These are phyloP conservation scores for Porites australiensis DNA, from an alignment of 64 coral and sea anemone genomes.

Conservation along the genomic window DNA sequence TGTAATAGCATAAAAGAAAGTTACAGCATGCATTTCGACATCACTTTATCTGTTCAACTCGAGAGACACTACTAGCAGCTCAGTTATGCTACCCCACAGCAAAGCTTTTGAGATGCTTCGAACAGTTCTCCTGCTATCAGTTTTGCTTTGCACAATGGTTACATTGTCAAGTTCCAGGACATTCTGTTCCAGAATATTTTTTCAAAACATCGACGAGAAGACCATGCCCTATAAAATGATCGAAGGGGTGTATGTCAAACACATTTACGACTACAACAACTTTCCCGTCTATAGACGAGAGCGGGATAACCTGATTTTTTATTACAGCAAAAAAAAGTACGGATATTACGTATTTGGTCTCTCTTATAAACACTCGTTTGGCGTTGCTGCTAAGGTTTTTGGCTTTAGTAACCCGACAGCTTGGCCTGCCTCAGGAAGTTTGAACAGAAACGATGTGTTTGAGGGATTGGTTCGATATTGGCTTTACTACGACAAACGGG, in stretches of 20 bases:
- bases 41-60: too few relatives aligned
- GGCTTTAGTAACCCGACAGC: neutral
- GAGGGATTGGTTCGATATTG: slow-evolving; percentile 41
- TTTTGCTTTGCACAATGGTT: neutral
- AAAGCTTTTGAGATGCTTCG: too few relatives aligned
- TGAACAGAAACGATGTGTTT: slow-evolving; percentile 65
- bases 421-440: slow-evolving; percentile 56
- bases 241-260: slow-evolving; percentile 84
- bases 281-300: slow-evolving; percentile 81
- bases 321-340: neutral
- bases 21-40: too few relatives aligned
- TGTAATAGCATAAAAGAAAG: too few relatives aligned
- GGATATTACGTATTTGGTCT: slow-evolving; percentile 61
- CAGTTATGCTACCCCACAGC: too few relatives aligned
- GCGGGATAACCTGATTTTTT: slow-evolving; percentile 61
- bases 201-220: slow-evolving; percentile 72
- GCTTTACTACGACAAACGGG: slow-evolving; percentile 39
- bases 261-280: slow-evolving; percentile 50
- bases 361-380: slow-evolving; percentile 45
- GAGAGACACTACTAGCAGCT: too few relatives aligned
- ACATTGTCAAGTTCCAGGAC: slow-evolving; percentile 18
- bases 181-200: slow-evolving; percentile 79
- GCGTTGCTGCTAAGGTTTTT: slow-evolving; percentile 27
- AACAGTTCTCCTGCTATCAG: neutral
- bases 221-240: slow-evolving; percentile 78